Percentiles rank a stretch among this genome's conserved stretches.
Conservation (phyloP, 1,140 invertebrate species). For the Ceratosolen fusciceps region DNA sequence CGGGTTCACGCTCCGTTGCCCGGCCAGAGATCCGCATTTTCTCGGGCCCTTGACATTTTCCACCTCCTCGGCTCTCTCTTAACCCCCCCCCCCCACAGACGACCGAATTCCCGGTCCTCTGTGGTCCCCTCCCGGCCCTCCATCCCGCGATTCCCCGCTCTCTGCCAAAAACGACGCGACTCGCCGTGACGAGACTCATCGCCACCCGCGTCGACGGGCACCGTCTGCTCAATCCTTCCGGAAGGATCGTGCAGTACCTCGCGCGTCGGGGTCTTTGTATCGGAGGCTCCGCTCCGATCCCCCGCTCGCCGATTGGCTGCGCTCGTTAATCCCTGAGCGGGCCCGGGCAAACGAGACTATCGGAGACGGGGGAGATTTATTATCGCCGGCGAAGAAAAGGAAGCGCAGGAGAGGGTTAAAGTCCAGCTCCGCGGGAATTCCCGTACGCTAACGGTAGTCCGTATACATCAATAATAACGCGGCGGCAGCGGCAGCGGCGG, state of each 20-base stretch:
- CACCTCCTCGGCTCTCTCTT: neutral
- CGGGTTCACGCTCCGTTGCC: constrained; percentile 7
- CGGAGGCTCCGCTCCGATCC: no score
- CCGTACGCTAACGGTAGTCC: constrained; percentile 40
- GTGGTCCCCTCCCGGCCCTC: no score
- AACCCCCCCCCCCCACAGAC: neutral
- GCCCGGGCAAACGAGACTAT: no score
- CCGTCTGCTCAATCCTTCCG: no score
- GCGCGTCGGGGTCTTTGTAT: no score
- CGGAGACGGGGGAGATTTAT: constrained; percentile 15
- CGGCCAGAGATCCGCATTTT: neutral
- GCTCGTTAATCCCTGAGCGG: no score
- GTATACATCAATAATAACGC: constrained; percentile 33
- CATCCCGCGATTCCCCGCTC: neutral
- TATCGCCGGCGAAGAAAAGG: neutral
- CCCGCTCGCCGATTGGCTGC: no score
- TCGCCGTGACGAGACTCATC: neutral
- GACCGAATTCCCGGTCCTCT: no score
- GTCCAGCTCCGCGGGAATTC: constrained; percentile 17
- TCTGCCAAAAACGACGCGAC: neutral
- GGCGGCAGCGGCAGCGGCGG: no score
- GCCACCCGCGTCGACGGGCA: neutral
- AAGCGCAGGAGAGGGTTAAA: constrained; percentile 14
- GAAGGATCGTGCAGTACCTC: no score
- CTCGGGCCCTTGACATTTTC: neutral